These are phyloP conservation scores for Rousettus madagascariensis DNA, from an alignment of 2,797 vertebrate species.

Conservation along the genomic window DNA sequence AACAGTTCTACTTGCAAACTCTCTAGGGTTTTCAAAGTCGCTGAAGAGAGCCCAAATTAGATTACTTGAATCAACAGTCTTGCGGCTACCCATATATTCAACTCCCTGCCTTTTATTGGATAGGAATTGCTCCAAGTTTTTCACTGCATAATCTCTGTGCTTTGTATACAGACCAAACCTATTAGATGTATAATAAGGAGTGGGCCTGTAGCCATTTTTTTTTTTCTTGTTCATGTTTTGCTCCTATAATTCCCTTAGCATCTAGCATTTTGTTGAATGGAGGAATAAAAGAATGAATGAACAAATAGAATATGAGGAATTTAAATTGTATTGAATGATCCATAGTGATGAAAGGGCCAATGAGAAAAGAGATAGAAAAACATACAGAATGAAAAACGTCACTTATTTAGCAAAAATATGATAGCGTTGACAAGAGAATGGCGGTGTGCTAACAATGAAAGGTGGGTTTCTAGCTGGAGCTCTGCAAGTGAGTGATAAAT, in stretches of 20 bases:
- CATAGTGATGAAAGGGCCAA: not conserved
- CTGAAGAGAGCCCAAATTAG: conserved; percentile 43
- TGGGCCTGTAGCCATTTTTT: not conserved
- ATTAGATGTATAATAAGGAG: not conserved
- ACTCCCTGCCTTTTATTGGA: not conserved
- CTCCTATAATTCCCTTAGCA: not conserved
- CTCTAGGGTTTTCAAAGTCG: conserved; percentile 43
- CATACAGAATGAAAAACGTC: not conserved
- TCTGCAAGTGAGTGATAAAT: not conserved
- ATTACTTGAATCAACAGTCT: conserved; percentile 54
- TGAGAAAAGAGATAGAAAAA: not conserved
- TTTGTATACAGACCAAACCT: not conserved
- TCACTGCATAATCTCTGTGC: not conserved
- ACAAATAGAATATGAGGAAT: not conserved
- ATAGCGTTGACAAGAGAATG: not conserved
- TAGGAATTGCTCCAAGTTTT: not conserved
- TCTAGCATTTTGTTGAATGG: not conserved
- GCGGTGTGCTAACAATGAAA: not conserved
- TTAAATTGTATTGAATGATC: not conserved
- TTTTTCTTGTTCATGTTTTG: not conserved
- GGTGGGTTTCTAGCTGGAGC: not conserved
- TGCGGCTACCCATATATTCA: not conserved
- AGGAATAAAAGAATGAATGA: not conserved
- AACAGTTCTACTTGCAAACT: conserved; percentile 38
- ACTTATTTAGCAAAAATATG: not conserved